Percentiles rank a stretch among this genome's conserved stretches.
These are phyloP conservation scores for Dreissena rostriformis DNA, from an alignment of 1,140 invertebrate species.

Conservation along the genomic window DNA sequence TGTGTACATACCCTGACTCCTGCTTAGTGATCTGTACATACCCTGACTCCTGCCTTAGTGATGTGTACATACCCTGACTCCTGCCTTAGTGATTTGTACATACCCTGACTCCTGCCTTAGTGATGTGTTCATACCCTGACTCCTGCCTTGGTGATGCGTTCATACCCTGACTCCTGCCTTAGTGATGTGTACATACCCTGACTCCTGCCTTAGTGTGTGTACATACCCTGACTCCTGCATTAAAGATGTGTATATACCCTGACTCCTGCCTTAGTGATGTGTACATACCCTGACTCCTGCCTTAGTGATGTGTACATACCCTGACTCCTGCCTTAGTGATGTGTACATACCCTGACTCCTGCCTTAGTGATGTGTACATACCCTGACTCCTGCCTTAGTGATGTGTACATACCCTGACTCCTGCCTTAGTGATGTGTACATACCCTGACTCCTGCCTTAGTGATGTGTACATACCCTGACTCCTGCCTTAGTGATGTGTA, in stretches of 20 bases:
- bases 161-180: too few relatives aligned
- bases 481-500: neutral
- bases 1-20: constrained; percentile 89
- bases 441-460: constrained; percentile 97
- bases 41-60: too few relatives aligned
- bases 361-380: constrained; percentile 51
- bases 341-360: too few relatives aligned
- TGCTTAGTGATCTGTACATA: constrained; percentile 99
- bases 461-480: too few relatives aligned
- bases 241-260: constrained; percentile 83
- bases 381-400: constrained; percentile 98
- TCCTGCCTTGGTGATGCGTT: constrained; percentile 98
- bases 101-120: too few relatives aligned
- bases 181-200: constrained; percentile 83
- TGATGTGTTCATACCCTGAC: constrained; percentile 86
- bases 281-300: too few relatives aligned
- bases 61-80: constrained; percentile 88
- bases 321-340: constrained; percentile 99
- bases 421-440: constrained; percentile 6
- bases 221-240: too few relatives aligned
- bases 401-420: too few relatives aligned
- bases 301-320: constrained; percentile 77
- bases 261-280: constrained; percentile 98
- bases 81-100: constrained; percentile 99
- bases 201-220: constrained; percentile 99